Base-by-base conservation (phyloP, 1,140 invertebrate genomes). In the Drosophila insularis region DNA sequence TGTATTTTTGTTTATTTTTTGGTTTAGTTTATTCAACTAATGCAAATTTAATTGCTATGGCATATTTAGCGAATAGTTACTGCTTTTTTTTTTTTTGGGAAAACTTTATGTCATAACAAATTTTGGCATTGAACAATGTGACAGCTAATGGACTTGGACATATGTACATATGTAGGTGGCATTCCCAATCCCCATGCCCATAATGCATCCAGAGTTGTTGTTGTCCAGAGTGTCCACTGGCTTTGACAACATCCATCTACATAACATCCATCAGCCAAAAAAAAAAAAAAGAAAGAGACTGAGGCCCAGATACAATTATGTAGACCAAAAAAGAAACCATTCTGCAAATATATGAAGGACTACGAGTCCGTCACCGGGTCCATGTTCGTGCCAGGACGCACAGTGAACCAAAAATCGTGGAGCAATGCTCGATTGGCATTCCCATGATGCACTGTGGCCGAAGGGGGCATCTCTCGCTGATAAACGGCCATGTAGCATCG, bases 261-360 rank as follows among this genome's bases (percentile, higher is more conserved):
- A 68, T 74, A 64, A 70, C 82, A 85, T 85, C 71, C 68, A 85
- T 85, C 82, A 85, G 74, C 55, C 68, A 61, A 72, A 77, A 74
- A 67, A 71, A 31, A 61, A 72, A 77, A 74, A 67, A 71, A 31
- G 40, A 5, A 6, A 27, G 62, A 53, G 53, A 68, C 43, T 8
- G 37, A 17, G 67, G 78, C 66, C 75, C 81, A 85, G 74, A 78
- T 84, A 84, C 80, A 85, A 85, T 86, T 86, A 85, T 85, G 81
- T 64, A 67, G 59, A 65, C 62, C 61, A 59, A 50, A 50, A 10
- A 14, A 21, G 62, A 69, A 71, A 58, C 80, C 80, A 82, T 84
- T 82, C 27, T 82, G 80, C 80, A 82, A 82, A 82, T 82, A 82
- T 71, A 46, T 40, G n/a, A 5, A 40, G 8, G 7, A 35, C 32